These are phyloP conservation scores for Leptinotarsa rubiginosa DNA, from an alignment of 2,888 invertebrate species.

Conservation along the genomic window DNA sequence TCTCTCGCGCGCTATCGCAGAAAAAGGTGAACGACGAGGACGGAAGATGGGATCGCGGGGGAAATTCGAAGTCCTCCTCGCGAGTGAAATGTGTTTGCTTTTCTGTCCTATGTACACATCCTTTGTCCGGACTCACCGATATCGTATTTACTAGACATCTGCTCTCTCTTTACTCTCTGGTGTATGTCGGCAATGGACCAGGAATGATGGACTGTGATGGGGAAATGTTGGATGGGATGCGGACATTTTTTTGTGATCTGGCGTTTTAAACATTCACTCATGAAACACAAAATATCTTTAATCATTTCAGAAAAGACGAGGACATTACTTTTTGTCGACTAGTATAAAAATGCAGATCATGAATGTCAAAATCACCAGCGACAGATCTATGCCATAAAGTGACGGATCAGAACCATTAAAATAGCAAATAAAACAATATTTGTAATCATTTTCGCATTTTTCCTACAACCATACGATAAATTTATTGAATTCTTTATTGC, in stretches of 20 bases:
- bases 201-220: slow-evolving; percentile 24
- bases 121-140: slow-evolving; percentile 66
- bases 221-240: not conserved
- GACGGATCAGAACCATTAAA: too few relatives aligned
- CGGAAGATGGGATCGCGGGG: slow-evolving; percentile 42
- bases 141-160: slow-evolving; percentile 66
- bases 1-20: slow-evolving; percentile 8
- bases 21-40: slow-evolving; percentile 33
- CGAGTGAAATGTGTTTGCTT: slow-evolving; percentile 66
- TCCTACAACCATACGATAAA: too few relatives aligned
- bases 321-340: too few relatives aligned
- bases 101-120: slow-evolving; percentile 67
- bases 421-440: too few relatives aligned
- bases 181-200: slow-evolving; percentile 33
- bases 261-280: not conserved
- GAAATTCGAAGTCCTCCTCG: slow-evolving; percentile 54
- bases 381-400: too few relatives aligned
- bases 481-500: too few relatives aligned
- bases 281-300: too few relatives aligned
- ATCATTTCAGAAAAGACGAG: too few relatives aligned
- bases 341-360: too few relatives aligned
- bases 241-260: not conserved
- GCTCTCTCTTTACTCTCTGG: slow-evolving; percentile 56
- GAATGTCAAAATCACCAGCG: too few relatives aligned
- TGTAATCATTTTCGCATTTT: too few relatives aligned